Base-by-base conservation (phyloP, 2,113 vertebrate genomes). In the Dromas ardeola region DNA sequence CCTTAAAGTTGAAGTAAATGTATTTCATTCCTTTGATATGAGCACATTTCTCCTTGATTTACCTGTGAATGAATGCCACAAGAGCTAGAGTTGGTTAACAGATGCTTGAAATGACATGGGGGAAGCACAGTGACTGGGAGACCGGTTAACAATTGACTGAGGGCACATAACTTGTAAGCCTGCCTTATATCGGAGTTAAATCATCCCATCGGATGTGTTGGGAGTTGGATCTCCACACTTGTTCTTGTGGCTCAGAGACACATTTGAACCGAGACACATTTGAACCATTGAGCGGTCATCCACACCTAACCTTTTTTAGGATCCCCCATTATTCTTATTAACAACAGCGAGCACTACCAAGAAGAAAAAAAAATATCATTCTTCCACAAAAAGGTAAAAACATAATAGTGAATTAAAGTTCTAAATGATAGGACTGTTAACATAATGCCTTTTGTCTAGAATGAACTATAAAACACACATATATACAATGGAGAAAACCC, bases 391-490 rank as follows among this genome's bases (percentile, higher is more conserved):
- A 98, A 97, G 71, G 73, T 81, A 96, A 94, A 90, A 96, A 79
- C 61, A 87, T 84, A 96, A 93, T 89, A 93, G 85, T 98, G 96
- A 97, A 96, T 96, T 97, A 95, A 97, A 97, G 93, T 97, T 96
- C 78, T 96, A 96, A 96, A 79, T 97, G 94, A 97, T 96, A 94
- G 76, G 91, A 97, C 92, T 93, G 91, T 97, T 98, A 96, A 97
- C 94, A 87, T 97, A 96, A 98, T 97, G 92, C 62, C 73, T 97
- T 98, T 97, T 97, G 94, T 97, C 96, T 90, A 96, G 95, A 95
- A 80, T 78, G 86, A 96, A 97, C 96, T 93, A 95, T 97, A 97
- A 98, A 97, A 34, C 65, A 95, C 76, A 94, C 42, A 55, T 86
- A 72, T 92, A 96, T 92, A 96, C 96, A 96, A 90, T 52, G 91